Evolutionary conservation across 2,113 vertebrate genomes (phyloP).

Genomic region (Oreochromis tanganicae): DNA sequence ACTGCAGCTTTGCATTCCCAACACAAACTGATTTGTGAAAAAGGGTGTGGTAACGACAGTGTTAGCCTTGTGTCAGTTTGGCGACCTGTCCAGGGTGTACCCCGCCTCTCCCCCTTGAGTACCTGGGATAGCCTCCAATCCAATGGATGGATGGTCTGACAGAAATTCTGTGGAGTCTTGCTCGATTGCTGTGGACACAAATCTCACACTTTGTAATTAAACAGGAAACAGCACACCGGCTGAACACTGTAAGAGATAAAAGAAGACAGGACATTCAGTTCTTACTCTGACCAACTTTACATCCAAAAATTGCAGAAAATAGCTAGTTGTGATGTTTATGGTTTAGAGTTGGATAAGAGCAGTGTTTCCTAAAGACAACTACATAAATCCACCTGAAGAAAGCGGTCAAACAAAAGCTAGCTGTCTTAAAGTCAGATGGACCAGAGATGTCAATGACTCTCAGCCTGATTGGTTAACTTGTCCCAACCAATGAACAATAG

Average conservation of each 20-base stretch:
- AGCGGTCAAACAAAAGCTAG: neutral
- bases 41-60: neutral
- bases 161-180: neutral
- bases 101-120: neutral
- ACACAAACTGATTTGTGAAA: neutral
- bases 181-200: neutral
- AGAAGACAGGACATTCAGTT: neutral
- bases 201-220: neutral
- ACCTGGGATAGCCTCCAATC: neutral
- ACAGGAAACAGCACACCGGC: neutral
- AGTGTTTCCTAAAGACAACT: neutral
- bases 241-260: neutral
- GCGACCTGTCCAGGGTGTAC: neutral
- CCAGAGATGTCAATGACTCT: neutral
- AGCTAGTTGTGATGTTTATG: neutral
- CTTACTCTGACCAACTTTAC: neutral
- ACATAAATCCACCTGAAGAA: neutral
- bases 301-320: neutral
- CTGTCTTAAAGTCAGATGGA: neutral
- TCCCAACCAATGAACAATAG: neutral
- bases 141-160: neutral
- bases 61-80: neutral
- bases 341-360: neutral
- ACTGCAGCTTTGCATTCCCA: neutral
- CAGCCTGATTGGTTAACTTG: fast-evolving